Base-by-base conservation (phyloP, 2,113 vertebrate species). In the Steatornis caripensis region DNA sequence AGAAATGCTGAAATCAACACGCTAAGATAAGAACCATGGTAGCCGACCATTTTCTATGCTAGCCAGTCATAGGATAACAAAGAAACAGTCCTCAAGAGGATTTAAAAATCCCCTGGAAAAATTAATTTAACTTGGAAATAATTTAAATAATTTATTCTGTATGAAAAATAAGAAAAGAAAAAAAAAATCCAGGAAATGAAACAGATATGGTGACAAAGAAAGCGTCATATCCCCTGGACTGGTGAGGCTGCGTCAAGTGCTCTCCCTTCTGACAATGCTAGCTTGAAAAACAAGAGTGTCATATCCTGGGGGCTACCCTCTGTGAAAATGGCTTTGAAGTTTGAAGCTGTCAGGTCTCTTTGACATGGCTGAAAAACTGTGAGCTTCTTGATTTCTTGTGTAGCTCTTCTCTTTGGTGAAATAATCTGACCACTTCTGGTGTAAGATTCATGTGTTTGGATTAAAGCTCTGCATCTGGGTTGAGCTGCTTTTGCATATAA, bases 111-210 rank as follows among this genome's bases (percentile, higher is more conserved):
- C 96, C 54, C 64, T n/a, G 51, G 60, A 97, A 97, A 98, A 97
- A 96, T 96, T 95, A 95, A 79, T 94, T 92, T 92, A 64, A 86
- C 94, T 93, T 88, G 75, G 83, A 97, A 98, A 98, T 98, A 97
- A 98, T 98, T 98, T 98, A 98, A 98, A 97, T 98, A 98, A 98
- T 98, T 98, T 98, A 98, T 80, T 97, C 55, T 87, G 62, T 81
- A 95, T 48, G 39, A 95, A 95, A 98, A 97, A 96, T 60, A 91
- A 77, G 66, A 8, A n/a, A 75, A 94, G 24, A 77, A 87, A 90
- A 75, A 94, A 27, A 77, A 87, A 90, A 58, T 21, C 26, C 45
- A 71, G 94, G 89, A 39, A 79, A 83, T 53, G 76, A 60, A 77
- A 70, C 48, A 61, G 29, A 74, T 51, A 34, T 10, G 23, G 27